These are phyloP conservation scores for Sycophila texana DNA, from an alignment of 2,888 invertebrate species.

Conservation along the genomic window DNA sequence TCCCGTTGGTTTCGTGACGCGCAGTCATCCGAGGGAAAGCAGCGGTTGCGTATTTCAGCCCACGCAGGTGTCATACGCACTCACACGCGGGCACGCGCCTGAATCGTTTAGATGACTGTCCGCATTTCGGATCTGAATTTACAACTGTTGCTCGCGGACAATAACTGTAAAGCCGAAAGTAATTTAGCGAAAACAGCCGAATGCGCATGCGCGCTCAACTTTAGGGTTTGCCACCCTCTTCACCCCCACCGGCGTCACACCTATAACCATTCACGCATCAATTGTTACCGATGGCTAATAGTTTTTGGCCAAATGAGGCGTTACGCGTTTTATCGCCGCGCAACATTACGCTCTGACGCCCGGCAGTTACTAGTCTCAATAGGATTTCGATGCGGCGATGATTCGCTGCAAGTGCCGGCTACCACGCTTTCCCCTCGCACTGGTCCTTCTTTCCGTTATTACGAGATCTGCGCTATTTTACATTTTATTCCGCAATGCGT, in stretches of 20 bases:
- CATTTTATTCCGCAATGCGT: too few relatives aligned
- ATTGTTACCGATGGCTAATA: conserved; percentile 34
- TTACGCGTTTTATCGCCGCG: conserved; percentile 38
- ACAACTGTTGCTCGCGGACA: conserved; percentile 3
- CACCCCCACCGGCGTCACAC: neutral
- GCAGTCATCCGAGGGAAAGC: neutral
- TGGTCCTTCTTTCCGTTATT: too few relatives aligned
- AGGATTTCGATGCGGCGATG: neutral
- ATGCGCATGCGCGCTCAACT: neutral
- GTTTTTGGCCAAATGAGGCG: conserved; percentile 49
- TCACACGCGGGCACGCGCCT: neutral
- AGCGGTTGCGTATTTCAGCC: neutral
- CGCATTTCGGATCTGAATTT: neutral
- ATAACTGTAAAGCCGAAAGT: conserved; percentile 42
- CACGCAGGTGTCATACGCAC: neutral
- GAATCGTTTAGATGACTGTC: too few relatives aligned
- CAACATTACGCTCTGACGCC: neutral
- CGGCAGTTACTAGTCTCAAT: neutral
- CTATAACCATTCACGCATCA: conserved; percentile 26
- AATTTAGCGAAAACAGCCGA: conserved; percentile 23
- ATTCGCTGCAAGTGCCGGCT: neutral
- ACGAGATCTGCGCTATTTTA: too few relatives aligned
- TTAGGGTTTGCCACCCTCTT: neutral
- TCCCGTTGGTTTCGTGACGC: too few relatives aligned
- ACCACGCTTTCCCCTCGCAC: too few relatives aligned